Percentiles rank a stretch among this genome's conserved stretches.
Conservation (phyloP, 2,797 vertebrate species). For the Steatocranus sp. region DNA sequence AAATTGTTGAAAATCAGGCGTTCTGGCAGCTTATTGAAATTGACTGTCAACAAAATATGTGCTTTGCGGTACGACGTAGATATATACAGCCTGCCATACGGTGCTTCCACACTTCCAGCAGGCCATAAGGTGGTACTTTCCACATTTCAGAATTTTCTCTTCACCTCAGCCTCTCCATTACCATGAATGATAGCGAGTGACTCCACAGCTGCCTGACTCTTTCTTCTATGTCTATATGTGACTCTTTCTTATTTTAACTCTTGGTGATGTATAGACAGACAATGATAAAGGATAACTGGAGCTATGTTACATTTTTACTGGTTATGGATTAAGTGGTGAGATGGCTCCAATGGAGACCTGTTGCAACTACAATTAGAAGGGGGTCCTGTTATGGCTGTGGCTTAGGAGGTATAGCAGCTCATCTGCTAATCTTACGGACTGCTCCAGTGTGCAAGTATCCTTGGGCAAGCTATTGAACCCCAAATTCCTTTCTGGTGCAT, state of each 20-base stretch:
- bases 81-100: conserved; percentile 15
- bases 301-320: conserved; percentile 31
- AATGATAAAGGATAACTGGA: conserved; percentile 36
- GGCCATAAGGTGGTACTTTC: conserved; percentile 2
- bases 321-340: conserved; percentile 38
- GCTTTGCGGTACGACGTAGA: conserved; percentile 14
- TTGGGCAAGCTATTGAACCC: neutral
- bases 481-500: neutral
- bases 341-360: neutral
- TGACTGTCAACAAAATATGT: conserved; percentile 41
- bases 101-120: neutral
- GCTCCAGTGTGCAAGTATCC: neutral
- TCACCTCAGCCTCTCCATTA: neutral
- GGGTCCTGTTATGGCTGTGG: neutral
- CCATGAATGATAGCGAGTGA: conserved; percentile 21
- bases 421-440: neutral
- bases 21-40: conserved; percentile 37
- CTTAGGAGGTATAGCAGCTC: neutral
- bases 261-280: neutral
- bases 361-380: neutral
- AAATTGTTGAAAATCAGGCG: conserved; percentile 19
- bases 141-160: conserved; percentile 2
- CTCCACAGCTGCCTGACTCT: conserved; percentile 1
- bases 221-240: conserved; percentile 3
- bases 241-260: neutral